Evolutionary conservation across 2,113 vertebrate genomes (phyloP).

Genomic region (Corydoras sp.): DNA sequence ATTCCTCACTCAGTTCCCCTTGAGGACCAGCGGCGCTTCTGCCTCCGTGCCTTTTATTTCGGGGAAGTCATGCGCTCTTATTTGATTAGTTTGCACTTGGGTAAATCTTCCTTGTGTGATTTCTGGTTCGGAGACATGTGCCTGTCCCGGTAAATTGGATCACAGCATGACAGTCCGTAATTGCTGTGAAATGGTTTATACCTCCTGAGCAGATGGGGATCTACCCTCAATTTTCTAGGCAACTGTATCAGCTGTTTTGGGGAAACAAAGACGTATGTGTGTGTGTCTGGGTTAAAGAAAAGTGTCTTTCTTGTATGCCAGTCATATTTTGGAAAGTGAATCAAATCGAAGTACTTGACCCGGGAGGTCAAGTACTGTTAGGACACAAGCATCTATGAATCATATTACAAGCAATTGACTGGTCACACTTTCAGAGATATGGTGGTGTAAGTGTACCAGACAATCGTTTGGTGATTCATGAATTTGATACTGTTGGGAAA

Average conservation of each 20-base stretch:
- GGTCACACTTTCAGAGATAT: not conserved
- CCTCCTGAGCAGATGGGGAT: constrained; percentile 17
- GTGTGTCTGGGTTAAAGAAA: not conserved
- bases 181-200: constrained; percentile 20
- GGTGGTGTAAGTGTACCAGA: not conserved
- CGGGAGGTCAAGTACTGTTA: not conserved
- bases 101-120: constrained; percentile 48
- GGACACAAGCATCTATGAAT: not conserved
- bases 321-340: constrained; percentile 1
- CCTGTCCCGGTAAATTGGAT: constrained; percentile 35
- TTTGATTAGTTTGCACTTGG: constrained; percentile 49
- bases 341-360: constrained; percentile 1
- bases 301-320: not conserved
- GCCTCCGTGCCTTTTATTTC: constrained; percentile 34
- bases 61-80: constrained; percentile 56
- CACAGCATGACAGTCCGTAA: constrained; percentile 20
- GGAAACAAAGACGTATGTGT: not conserved
- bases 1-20: constrained; percentile 31
- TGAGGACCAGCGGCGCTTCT: constrained; percentile 32
- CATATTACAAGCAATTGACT: not conserved
- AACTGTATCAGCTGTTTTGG: not conserved
- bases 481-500: not conserved
- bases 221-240: not conserved
- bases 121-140: constrained; percentile 32
- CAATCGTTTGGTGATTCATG: not conserved